phyloP scores from a whole-genome alignment of 2,797 vertebrate species.

The Pseudomugil tenellus region DNA sequence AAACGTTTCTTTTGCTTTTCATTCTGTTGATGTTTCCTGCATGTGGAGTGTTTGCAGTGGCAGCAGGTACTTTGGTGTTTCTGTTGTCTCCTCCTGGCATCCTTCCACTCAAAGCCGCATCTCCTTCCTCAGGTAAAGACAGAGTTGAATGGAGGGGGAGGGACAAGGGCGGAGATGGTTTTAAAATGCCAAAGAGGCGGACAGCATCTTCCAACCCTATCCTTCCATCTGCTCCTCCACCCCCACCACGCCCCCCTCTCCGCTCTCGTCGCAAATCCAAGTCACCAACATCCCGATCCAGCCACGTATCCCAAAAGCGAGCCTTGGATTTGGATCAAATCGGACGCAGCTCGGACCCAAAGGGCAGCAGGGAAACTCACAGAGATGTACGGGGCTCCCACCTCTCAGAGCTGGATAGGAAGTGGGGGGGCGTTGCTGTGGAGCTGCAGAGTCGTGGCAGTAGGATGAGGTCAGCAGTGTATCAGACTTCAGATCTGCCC shows the following conservation, averaged over 20 bases:
- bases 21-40: conserved; percentile 8
- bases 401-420: conserved; percentile 77
- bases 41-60: conserved; percentile 56
- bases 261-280: conserved; percentile 74
- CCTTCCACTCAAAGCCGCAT: conserved; percentile 49
- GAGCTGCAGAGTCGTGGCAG: conserved; percentile 83
- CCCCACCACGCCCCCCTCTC: conserved; percentile 57
- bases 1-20: not conserved
- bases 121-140: conserved; percentile 73
- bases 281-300: conserved; percentile 64
- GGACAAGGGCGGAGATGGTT: conserved; percentile 61
- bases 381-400: conserved; percentile 41
- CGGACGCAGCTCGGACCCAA: conserved; percentile 17
- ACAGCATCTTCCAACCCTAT: conserved; percentile 56
- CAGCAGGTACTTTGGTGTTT: conserved; percentile 11
- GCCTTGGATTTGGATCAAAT: conserved; percentile 88
- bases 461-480: conserved; percentile 83
- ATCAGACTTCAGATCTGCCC: conserved; percentile 82
- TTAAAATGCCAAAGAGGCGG: conserved; percentile 68
- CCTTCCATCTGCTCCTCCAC: conserved; percentile 52
- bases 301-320: conserved; percentile 69
- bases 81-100: not conserved
- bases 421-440: conserved; percentile 81
- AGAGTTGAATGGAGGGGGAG: conserved; percentile 68
- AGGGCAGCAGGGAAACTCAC: conserved; percentile 21